Evolutionary conservation across 2,797 vertebrate species (phyloP).

Genomic region (Chaetodon trifasciatus): DNA sequence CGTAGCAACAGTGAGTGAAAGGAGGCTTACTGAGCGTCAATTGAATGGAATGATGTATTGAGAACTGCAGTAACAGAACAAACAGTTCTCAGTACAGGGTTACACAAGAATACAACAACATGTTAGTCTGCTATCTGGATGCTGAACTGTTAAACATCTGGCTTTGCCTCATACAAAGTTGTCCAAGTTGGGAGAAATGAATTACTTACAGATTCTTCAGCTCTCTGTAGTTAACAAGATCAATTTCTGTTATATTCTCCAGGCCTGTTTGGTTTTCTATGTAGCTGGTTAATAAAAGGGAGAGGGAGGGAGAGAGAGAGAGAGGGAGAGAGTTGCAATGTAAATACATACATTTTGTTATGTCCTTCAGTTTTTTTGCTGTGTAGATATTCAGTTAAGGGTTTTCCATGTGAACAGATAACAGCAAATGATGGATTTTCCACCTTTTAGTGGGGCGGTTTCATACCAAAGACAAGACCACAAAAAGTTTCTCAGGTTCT

Average conservation of each 20-base stretch:
- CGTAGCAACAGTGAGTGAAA: not conserved
- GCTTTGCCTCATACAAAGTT: not conserved
- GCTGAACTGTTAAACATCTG: no score
- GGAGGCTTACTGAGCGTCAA: no score
- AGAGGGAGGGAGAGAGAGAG: slow-evolving; percentile 1
- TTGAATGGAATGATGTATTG: not conserved
- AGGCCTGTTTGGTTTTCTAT: slow-evolving; percentile 85
- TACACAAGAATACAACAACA: not conserved
- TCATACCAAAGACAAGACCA: not conserved
- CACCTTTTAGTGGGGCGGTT: not conserved
- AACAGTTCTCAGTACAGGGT: not conserved
- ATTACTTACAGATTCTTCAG: slow-evolving; percentile 88
- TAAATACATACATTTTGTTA: slow-evolving; percentile 25
- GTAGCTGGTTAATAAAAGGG: slow-evolving; percentile 72
- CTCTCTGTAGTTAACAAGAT: slow-evolving; percentile 84
- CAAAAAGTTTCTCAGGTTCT: not conserved
- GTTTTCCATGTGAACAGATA: not conserved
- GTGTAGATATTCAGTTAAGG: not conserved
- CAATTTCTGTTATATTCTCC: slow-evolving; percentile 83
- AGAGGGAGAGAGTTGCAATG: slow-evolving; percentile 2
- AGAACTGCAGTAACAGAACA: not conserved
- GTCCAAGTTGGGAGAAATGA: not conserved
- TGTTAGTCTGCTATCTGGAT: not conserved
- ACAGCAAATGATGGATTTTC: not conserved
- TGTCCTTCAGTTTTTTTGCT: slow-evolving; percentile 29